These are phyloP conservation scores for Microchrysa polita DNA, from an alignment of 2,888 invertebrate genomes.

Conservation along the genomic window DNA sequence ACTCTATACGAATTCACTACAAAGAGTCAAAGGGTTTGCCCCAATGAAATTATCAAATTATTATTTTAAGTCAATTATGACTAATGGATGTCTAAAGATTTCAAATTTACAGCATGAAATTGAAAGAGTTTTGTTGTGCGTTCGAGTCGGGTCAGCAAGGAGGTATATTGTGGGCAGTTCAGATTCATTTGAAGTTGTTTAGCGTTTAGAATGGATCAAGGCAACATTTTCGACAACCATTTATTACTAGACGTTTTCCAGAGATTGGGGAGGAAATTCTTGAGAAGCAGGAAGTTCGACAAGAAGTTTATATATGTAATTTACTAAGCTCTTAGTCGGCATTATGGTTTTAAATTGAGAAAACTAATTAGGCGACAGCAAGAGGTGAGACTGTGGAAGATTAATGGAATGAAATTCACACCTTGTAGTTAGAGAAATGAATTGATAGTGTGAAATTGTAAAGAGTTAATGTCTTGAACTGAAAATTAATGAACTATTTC, in stretches of 20 bases:
- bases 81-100: constrained; percentile 48
- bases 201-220: not conserved
- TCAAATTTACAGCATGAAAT: constrained; percentile 49
- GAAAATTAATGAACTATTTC: not conserved
- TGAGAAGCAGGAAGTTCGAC: constrained; percentile 38
- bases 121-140: constrained; percentile 37
- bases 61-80: constrained; percentile 50
- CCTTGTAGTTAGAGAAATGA: constrained; percentile 22
- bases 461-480: not conserved
- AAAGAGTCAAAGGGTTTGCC: constrained; percentile 18
- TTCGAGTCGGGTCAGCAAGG: constrained; percentile 41
- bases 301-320: constrained; percentile 32
- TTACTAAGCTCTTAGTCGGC: constrained; percentile 29
- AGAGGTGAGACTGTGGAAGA: constrained; percentile 22
- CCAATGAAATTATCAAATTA: constrained; percentile 48
- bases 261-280: constrained; percentile 32
- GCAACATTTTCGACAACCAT: constrained; percentile 16
- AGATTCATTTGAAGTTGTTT: not conserved
- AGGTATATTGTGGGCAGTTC: not conserved
- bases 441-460: constrained; percentile 18
- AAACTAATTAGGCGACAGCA: constrained; percentile 42
- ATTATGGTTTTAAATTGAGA: constrained; percentile 24
- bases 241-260: constrained; percentile 35
- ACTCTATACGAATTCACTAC: too few relatives aligned
- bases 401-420: constrained; percentile 41